A percentile compares a stretch with the other conserved stretches of the same genome.
Evolutionary conservation across 2,888 invertebrate species (phyloP).

Genomic region (Metalampra italica): DNA sequence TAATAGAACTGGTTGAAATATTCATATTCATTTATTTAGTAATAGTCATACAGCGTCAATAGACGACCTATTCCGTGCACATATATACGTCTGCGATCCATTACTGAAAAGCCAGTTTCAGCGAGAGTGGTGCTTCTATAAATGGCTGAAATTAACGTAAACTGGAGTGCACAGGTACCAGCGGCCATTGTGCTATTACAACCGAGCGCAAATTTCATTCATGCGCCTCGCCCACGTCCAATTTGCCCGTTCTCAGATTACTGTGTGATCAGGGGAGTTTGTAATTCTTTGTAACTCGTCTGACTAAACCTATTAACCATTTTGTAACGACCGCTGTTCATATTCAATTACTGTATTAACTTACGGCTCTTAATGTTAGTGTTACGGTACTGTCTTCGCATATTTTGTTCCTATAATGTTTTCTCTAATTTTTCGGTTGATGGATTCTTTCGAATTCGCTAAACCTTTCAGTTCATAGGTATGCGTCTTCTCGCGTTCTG

Average conservation of each 20-base stretch:
- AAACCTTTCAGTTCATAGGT: too few relatives aligned
- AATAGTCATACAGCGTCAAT: too few relatives aligned
- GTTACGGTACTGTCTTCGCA: background rate
- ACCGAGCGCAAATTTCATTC: conserved; percentile 56
- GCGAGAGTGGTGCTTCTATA: conserved; percentile 1
- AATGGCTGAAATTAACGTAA: conserved; percentile 23
- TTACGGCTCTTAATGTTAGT: background rate
- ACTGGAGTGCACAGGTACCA: conserved; percentile 34
- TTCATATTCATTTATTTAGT: too few relatives aligned
- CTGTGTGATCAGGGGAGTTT: conserved; percentile 3
- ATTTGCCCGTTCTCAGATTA: conserved; percentile 41
- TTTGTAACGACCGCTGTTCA: background rate
- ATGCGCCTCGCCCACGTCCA: conserved; percentile 59
- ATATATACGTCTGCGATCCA: too few relatives aligned
- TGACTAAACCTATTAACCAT: background rate
- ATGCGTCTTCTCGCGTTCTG: too few relatives aligned
- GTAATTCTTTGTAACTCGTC: conserved; percentile 14
- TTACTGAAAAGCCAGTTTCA: too few relatives aligned
- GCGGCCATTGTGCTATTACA: conserved; percentile 26
- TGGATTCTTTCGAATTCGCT: too few relatives aligned
- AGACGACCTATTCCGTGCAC: too few relatives aligned
- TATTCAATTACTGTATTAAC: too few relatives aligned
- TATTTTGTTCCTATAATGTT: too few relatives aligned
- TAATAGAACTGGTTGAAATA: too few relatives aligned
- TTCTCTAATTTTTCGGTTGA: too few relatives aligned